These are phyloP conservation scores for Eilema caniola DNA, from an alignment of 2,888 invertebrate species.

Conservation along the genomic window DNA sequence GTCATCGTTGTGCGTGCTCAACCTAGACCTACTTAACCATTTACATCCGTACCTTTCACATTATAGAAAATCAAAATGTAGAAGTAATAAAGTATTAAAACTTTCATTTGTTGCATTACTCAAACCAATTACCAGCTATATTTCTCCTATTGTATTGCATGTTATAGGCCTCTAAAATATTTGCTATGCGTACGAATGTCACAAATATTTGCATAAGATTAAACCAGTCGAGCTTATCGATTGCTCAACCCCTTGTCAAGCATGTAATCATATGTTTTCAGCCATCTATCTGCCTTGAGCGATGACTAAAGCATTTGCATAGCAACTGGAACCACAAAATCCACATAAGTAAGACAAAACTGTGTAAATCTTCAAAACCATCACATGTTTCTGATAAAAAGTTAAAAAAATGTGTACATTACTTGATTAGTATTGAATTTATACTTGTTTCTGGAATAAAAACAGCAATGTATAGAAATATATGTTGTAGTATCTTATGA, in stretches of 20 bases:
- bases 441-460: slow-evolving; percentile 8
- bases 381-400: background rate
- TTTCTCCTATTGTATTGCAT: background rate
- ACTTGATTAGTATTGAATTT: slow-evolving; percentile 11
- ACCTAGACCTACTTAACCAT: too few species aligned
- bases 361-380: background rate
- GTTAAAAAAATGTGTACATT: slow-evolving; percentile 9
- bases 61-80: background rate
- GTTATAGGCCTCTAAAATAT: background rate
- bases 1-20: background rate
- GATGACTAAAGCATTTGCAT: slow-evolving; percentile 1
- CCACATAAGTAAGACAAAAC: too few species aligned
- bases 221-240: background rate
- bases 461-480: slow-evolving; percentile 19
- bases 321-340: background rate
- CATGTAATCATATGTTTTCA: slow-evolving; percentile 8
- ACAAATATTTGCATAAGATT: background rate
- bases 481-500: slow-evolving; percentile 17
- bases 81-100: too few species aligned
- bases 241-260: background rate
- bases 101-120: background rate
- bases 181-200: background rate
- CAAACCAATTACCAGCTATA: background rate
- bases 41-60: too few species aligned
- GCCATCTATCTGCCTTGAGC: slow-evolving; percentile 1